Evolutionary conservation across 2,888 invertebrate genomes (phyloP), one percentile per base, ranked within the genome.

Genomic region (Dicycla oo): DNA sequence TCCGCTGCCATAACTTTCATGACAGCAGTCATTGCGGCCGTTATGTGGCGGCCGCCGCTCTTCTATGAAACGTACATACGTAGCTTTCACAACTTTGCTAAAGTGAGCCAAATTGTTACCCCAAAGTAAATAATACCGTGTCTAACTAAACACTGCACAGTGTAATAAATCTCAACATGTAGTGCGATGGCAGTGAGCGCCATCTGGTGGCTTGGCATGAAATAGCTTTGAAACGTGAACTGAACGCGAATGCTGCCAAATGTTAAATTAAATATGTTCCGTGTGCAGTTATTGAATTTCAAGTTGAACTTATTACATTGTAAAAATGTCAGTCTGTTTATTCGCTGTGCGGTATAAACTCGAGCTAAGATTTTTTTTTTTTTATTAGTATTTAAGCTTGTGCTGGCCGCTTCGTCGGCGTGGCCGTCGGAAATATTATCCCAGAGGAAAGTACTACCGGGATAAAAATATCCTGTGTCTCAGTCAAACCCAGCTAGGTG

Each of bases 201-300:
- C 78, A 79, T 47, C 79, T 78, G 77, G 51, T 34, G 56, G 56
- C 38, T 11, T 10, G 58, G 56, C 47, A 43, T 51, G 56, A 56
- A 68, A 79, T 65, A 79, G 79, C 49, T n/a, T 73, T 34, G 68
- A 56, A 57, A 65, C 64, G 56, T 26, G 51, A 34, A 53, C 61
- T n/a, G n/a, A 34, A 53, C 61, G 8, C 20, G 15, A 34, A 34
- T 43, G 45, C 60, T 79, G 69, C 64, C 64, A 74, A 73, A 74
- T 74, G 56, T 47, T 40, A 51, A 56, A 78, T 61, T 56, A 66
- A 77, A 78, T 62, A 72, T 43, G 34, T 73, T 53, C 8, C n/a
- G 20, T 1, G 4, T 49, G 20, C 53, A 40, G 60, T 69, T 62
- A 57, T 45, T 62, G 30, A 34, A 62, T 30, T 51, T 40, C 15